Evolutionary conservation across 2,113 vertebrate species (phyloP), one percentile per base, ranked within the genome.

Genomic region (Thermophis baileyi): DNA sequence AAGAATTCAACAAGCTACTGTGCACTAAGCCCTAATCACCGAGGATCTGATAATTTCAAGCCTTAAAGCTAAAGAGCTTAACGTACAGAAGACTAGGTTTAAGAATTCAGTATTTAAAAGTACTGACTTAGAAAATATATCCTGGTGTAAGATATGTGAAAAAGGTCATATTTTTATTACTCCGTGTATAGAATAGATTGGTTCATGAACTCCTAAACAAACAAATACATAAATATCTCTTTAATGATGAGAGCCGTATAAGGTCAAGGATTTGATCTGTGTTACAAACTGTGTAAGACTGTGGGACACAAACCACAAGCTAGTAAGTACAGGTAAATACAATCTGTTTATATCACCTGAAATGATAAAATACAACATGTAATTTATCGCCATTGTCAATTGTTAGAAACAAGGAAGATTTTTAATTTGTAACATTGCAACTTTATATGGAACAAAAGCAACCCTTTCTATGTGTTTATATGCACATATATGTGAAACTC

Each of bases 11-110:
- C 90, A 94, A 88, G n/a, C 89, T 95, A 11, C 46, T 91, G 46
- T 93, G 95, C 90, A 91, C 91, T 86, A 91, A 95, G 93, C 89
- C 49, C 22, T 93, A 93, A 96, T 63, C 94, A 49, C 94, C 50
- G 95, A 94, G 87, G 88, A 95, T 89, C 35, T 93, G 88, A 88
- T 88, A n/a, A 92, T 93, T 97, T 94, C 93, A 93, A 93, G 40
- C 74, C 94, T 96, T 94, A 95, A 95, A 94, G 90, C 91, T 94
- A 95, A 93, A 93, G 93, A 88, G 46, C 95, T 94, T 94, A 93
- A 95, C 91, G 81, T 95, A 96, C 94, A 92, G 95, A 93, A 97
- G 88, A 22, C 93, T 94, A 97, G 94, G 86, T 90, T 94, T 93
- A 94, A 94, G 94, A 1, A 8, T 94, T 93, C 93, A 90, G 93